Conservation (phyloP, 2,797 vertebrate genomes). For the Acomys russatus region DNA sequence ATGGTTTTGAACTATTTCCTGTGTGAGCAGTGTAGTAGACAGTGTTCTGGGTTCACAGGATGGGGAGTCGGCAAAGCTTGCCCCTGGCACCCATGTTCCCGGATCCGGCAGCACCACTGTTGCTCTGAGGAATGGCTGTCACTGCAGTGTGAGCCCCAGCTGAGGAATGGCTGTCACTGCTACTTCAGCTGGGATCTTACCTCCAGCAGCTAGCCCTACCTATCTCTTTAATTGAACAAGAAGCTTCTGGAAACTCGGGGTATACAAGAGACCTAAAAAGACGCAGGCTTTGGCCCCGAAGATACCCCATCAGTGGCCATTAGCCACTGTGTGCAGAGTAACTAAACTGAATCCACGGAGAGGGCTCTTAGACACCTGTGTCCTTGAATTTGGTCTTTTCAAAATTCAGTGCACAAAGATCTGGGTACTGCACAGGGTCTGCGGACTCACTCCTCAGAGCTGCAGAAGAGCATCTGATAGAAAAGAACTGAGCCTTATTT, state of each 20-base stretch:
- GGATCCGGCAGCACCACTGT: rapidly evolving
- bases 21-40: neutral
- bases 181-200: neutral
- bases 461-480: neutral
- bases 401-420: neutral
- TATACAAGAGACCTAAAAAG: neutral
- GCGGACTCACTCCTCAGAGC: neutral
- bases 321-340: neutral
- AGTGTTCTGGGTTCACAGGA: neutral
- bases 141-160: neutral
- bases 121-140: neutral
- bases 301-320: neutral
- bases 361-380: neutral
- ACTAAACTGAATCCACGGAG: neutral
- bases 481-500: neutral
- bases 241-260: neutral
- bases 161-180: neutral
- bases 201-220: neutral
- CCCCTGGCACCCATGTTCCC: neutral
- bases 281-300: neutral
- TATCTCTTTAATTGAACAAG: neutral
- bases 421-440: neutral
- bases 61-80: too few species aligned
- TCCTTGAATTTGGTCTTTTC: neutral
- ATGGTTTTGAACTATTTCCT: neutral